A percentile compares a stretch with the other conserved stretches of the same genome.
phyloP scores from a whole-genome alignment of 64 coral and sea anemone species.

The Platygyra sinensis region DNA sequence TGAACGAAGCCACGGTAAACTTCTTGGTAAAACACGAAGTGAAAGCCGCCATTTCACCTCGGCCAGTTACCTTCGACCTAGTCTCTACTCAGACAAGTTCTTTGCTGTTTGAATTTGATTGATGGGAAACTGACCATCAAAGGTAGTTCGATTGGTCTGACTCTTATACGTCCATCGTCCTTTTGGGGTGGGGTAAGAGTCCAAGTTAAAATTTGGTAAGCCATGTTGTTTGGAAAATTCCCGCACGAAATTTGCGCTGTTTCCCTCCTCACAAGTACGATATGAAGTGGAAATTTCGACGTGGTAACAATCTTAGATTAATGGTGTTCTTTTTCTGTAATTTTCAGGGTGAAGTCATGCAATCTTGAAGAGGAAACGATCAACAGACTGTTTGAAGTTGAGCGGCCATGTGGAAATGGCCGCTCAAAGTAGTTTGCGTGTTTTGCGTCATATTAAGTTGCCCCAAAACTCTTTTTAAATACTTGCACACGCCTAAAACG shows the following conservation, averaged over 20 bases:
- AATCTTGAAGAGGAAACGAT: constrained; percentile 59
- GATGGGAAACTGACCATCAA: constrained; percentile 73
- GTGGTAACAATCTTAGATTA: constrained; percentile 88
- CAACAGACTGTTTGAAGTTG: constrained; percentile 59
- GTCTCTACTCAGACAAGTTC: constrained; percentile 26
- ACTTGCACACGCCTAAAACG: constrained; percentile 67
- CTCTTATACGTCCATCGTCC: constrained; percentile 49
- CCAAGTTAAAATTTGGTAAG: constrained; percentile 72
- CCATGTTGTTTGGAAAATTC: constrained; percentile 75
- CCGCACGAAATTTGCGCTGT: constrained; percentile 30
- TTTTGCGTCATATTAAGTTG: constrained; percentile 34
- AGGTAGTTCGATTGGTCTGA: background rate
- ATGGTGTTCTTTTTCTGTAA: constrained; percentile 74
- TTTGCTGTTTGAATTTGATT: too few relatives aligned
- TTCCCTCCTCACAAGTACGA: constrained; percentile 42
- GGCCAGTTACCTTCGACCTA: background rate
- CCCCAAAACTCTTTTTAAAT: constrained; percentile 76
- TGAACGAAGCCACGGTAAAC: background rate
- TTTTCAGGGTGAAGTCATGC: constrained; percentile 85
- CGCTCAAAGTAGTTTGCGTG: constrained; percentile 46
- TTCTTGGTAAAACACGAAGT: background rate
- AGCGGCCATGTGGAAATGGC: constrained; percentile 80
- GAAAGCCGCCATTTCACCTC: constrained; percentile 76
- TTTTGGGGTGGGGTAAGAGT: constrained; percentile 58
- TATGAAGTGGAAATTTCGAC: constrained; percentile 67